Base-by-base conservation (phyloP, 2,113 vertebrate species). In the Otolemur garnettii region DNA sequence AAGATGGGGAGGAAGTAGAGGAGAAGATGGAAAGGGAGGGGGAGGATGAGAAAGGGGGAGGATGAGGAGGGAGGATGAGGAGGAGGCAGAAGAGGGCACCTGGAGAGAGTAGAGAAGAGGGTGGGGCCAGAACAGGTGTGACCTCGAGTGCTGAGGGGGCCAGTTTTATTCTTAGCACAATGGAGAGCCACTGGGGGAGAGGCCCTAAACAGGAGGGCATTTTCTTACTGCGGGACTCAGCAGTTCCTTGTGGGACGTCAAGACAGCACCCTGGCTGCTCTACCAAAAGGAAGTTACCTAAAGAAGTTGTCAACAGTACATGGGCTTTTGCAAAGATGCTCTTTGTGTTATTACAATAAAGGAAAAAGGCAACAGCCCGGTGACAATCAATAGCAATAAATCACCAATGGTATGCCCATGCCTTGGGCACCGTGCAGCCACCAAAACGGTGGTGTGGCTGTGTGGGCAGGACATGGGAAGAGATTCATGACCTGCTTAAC, bases 381-480 rank as follows among this genome's bases (percentile, higher is more conserved):
- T 17, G 88, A 9, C 53, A 18, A 18, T 6, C 33, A 0, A 2
- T 2, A 4, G 19, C 2, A 24, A 42, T 38, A 19, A 45, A 24
- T 9, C 24, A 42, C 72, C 0, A 0, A 18, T 8, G 2, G 15
- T 22, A 75, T 2, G 0, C 14, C 80, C 42, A 2, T 50, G 4
- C 22, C 2, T 0, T 0, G 2, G 33, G 21, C 0, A 4, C 26
- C 0, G 3, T 2, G 9, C 1, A 24, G 14, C 21, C 62, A 3
- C 11, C 0, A 60, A 42, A 2, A 1, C 2, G 3, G 18, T 0
- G 1, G 26, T 0, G 13, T 17, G 50, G 79, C 62, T 6, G 7
- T 3, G 0, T 0, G 0, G 13, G 30, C 66, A 7, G 35, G 53
- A 12, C 53, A 3, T 3, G 82, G 45, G 59, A 12, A 38, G 50